These are phyloP conservation scores for Apodemia mormo DNA, from an alignment of 2,888 invertebrate species.

Conservation along the genomic window DNA sequence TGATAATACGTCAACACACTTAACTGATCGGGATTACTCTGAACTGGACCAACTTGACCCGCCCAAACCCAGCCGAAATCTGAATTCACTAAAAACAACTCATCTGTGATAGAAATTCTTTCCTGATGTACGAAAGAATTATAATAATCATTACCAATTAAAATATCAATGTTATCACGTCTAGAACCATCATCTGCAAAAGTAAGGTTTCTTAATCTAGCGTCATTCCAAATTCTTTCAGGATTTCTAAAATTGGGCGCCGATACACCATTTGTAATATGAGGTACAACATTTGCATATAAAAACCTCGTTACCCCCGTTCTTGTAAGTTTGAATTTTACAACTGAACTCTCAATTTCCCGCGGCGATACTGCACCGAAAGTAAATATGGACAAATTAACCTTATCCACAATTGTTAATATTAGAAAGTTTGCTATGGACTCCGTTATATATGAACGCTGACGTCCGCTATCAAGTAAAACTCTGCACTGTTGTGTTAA, in stretches of 20 bases:
- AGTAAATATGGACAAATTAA: background rate
- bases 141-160: slow-evolving; percentile 2
- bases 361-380: background rate
- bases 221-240: background rate
- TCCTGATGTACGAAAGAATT: slow-evolving; percentile 26
- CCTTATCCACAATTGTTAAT: background rate
- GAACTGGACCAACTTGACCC: slow-evolving; percentile 21
- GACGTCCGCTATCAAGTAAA: background rate
- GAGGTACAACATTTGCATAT: slow-evolving; percentile 5
- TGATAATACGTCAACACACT: slow-evolving; percentile 15
- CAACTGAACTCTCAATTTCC: background rate
- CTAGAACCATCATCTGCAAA: background rate
- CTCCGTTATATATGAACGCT: slow-evolving; percentile 2
- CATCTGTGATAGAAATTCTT: slow-evolving; percentile 28
- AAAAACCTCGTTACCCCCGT: background rate
- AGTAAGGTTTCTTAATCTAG: background rate
- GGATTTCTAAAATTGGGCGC: background rate
- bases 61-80: slow-evolving; percentile 37
- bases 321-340: background rate
- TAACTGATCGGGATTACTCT: background rate
- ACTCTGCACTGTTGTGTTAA: background rate
- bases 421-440: background rate
- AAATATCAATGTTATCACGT: background rate
- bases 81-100: slow-evolving; percentile 34
- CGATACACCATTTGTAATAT: background rate